A percentile compares a stretch with the other conserved stretches of the same genome.
Evolutionary conservation across 92 coral and sea anemone genomes (phyloP).

Genomic region (Metridium senile): DNA sequence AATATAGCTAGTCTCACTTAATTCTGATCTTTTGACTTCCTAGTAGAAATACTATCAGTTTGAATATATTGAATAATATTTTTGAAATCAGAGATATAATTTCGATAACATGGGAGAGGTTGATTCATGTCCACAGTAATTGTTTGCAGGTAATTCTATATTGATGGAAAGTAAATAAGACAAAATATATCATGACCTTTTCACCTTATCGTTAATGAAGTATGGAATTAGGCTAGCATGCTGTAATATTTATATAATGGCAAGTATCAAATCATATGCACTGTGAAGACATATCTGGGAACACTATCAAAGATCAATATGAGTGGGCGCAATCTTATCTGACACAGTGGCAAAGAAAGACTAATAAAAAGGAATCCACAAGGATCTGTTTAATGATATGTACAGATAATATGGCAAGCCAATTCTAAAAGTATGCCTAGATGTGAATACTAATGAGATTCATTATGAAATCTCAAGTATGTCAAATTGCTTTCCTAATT

Average conservation of each 20-base stretch:
- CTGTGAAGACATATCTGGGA: background rate
- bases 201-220: background rate
- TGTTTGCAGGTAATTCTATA: background rate
- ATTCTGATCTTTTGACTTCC: background rate
- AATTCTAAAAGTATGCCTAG: background rate
- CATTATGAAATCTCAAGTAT: background rate
- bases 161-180: background rate
- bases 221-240: background rate
- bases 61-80: background rate
- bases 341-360: background rate
- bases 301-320: background rate
- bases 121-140: too few species aligned
- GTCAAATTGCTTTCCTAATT: constrained; percentile 6
- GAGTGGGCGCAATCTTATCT: constrained; percentile 1
- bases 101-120: too few species aligned
- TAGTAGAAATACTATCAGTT: too few species aligned
- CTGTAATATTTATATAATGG: background rate
- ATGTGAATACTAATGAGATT: background rate
- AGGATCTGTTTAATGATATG: background rate
- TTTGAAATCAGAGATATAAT: too few species aligned
- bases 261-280: background rate
- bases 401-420: background rate
- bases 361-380: constrained; percentile 11
- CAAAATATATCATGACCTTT: background rate
- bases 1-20: background rate